Percentiles rank a stretch among this genome's conserved stretches.
Conservation (phyloP, 2,888 invertebrate species). For the Conus canariensis region DNA sequence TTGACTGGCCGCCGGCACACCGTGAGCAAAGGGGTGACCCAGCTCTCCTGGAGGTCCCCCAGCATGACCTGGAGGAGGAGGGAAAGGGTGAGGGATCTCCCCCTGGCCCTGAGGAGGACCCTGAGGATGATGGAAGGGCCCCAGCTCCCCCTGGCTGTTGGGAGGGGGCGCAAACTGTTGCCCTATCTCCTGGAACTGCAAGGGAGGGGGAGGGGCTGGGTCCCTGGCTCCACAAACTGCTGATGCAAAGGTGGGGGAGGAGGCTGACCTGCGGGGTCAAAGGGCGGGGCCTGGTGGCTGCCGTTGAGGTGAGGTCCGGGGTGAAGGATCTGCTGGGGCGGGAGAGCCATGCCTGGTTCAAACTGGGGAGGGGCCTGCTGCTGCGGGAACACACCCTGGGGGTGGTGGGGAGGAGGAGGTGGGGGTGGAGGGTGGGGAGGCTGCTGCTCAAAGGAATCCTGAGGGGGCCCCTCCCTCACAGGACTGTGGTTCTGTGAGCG, state of each 20-base stretch:
- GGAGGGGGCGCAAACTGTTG: constrained; percentile 38
- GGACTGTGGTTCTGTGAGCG: constrained; percentile 33
- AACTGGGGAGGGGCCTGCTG: constrained; percentile 3
- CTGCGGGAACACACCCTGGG: constrained; percentile 17
- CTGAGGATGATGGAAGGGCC: constrained; percentile 41
- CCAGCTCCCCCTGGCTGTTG: constrained; percentile 39
- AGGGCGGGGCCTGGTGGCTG: constrained; percentile 20
- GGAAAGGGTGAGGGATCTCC: constrained; percentile 34
- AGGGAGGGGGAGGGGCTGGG: constrained; percentile 44
- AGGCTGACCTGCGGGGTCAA: constrained; percentile 22
- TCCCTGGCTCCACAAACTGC: constrained; percentile 32
- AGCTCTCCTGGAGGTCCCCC: constrained; percentile 30
- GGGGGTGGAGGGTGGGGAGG: constrained; percentile 33
- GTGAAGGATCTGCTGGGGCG: constrained; percentile 21
- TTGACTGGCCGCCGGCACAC: constrained; percentile 18
- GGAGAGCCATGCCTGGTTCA: constrained; percentile 7
- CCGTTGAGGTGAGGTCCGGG: constrained; percentile 2
- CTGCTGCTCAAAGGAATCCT: background rate
- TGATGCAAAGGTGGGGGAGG: constrained; percentile 35
- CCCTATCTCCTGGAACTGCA: constrained; percentile 45
- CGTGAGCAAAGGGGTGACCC: constrained; percentile 6
- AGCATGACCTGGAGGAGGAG: constrained; percentile 42
- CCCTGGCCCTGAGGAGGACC: constrained; percentile 40
- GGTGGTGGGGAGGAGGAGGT: constrained; percentile 23
- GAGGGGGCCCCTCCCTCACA: constrained; percentile 9